These are phyloP conservation scores for Condylostylus longicornis DNA, from an alignment of 1,140 invertebrate species.

Conservation along the genomic window DNA sequence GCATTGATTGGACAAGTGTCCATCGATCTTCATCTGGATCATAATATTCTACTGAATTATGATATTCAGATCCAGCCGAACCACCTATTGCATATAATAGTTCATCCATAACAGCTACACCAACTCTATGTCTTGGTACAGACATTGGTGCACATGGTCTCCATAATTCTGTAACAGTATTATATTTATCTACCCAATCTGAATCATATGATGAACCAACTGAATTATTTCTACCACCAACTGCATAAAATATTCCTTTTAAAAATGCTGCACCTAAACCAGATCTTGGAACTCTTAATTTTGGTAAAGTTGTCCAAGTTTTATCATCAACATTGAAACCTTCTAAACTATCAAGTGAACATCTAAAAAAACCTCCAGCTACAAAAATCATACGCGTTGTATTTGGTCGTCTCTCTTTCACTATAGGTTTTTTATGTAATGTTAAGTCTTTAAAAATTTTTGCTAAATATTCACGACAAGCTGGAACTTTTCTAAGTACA, in stretches of 20 bases:
- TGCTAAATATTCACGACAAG: conserved; percentile 76
- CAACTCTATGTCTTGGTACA: conserved; percentile 67
- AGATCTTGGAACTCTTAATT: conserved; percentile 66
- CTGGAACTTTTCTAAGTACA: conserved; percentile 70
- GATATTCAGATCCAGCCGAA: conserved; percentile 63
- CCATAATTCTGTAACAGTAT: conserved; percentile 40
- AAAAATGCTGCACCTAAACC: conserved; percentile 76
- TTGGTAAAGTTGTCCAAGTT: conserved; percentile 62
- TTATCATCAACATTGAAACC: conserved; percentile 74
- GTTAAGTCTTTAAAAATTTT: conserved; percentile 80
- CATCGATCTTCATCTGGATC: conserved; percentile 78
- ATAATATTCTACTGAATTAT: conserved; percentile 79
- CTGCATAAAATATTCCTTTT: conserved; percentile 69
- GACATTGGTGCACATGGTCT: conserved; percentile 68
- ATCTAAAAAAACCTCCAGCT: conserved; percentile 72
- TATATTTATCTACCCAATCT: conserved; percentile 55
- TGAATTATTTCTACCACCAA: conserved; percentile 80
- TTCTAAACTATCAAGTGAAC: conserved; percentile 74
- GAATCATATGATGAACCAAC: conserved; percentile 64
- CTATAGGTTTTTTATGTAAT: conserved; percentile 61
- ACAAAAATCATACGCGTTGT: conserved; percentile 77
- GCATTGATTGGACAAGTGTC: conserved; percentile 69
- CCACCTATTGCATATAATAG: conserved; percentile 81
- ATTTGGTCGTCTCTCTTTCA: conserved; percentile 70
- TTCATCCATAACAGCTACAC: conserved; percentile 82